These are phyloP conservation scores for Peromyscus aztecus DNA, from an alignment of 2,797 vertebrate species.

Conservation along the genomic window DNA sequence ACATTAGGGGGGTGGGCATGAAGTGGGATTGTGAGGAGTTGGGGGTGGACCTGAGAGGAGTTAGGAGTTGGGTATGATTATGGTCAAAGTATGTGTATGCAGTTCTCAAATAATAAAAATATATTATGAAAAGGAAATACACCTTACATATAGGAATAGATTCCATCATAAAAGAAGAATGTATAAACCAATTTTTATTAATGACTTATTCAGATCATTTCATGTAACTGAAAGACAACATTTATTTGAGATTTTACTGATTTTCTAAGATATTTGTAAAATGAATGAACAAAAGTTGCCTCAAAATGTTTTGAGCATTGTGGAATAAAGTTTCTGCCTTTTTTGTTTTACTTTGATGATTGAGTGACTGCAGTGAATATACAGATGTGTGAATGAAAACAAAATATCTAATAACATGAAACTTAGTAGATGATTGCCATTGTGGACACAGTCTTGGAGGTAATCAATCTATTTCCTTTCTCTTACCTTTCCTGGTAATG, in stretches of 20 bases:
- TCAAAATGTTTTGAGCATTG: neutral
- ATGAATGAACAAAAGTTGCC: neutral
- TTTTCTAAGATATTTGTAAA: neutral
- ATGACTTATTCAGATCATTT: neutral
- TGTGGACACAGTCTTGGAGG: neutral
- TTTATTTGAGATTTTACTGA: neutral
- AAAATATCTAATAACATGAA: neutral
- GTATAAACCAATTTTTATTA: neutral
- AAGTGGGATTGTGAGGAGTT: neutral
- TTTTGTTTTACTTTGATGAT: neutral
- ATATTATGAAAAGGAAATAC: neutral
- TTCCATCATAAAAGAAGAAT: neutral
- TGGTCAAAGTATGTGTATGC: neutral
- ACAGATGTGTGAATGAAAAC: neutral
- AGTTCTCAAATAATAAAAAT: neutral
- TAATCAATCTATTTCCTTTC: neutral
- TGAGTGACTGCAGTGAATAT: neutral
- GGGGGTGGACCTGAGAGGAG: too few relatives aligned
- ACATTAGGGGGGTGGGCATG: neutral
- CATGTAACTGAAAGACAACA: neutral
- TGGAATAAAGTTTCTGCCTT: neutral
- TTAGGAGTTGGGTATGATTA: neutral
- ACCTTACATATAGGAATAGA: neutral
- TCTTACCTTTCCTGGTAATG: neutral
- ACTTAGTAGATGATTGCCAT: neutral